Base-by-base conservation (phyloP, 2,888 invertebrate species). In the Sphecodes monilicornis region DNA sequence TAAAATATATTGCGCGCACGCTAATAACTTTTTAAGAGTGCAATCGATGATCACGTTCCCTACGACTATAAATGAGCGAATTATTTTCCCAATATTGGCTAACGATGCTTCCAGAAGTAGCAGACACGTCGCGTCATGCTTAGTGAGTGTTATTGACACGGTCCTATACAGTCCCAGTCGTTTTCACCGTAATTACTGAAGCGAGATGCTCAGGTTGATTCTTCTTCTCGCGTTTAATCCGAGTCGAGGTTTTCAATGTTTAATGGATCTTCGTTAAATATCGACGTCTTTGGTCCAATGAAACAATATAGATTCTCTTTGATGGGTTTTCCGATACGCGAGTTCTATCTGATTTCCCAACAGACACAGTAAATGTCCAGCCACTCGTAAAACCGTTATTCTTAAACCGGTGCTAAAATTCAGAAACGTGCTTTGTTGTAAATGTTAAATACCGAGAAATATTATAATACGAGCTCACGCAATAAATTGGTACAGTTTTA, bases 341-440 rank as follows among this genome's bases (percentile, higher is more conserved):
- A 1, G 50, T 77, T 77, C 66, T 66, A 60, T 78, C 80, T 80
- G 78, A 80, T 80, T 80, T 80, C 80, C 80, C 80, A 80, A 68
- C n/a, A 80, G 80, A 43, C 80, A 26, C 50, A 16, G 50, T 36
- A 54, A 54, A 39, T 54, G 60, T 78, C 39, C 78, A 80, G 50
- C 26, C 71, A 64, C 71, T 78, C 78, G 71, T 78, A 78, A 80
- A 80, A 72, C 78, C 71, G 71, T 72, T 78, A 71, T 41, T 32
- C 80, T 26, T 71, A 43, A 54, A 68, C 64, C 41, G 41, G 22
- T 26, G 32, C 36, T 54, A 36, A 26, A 80, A 68, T 43, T 78
- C 66, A 13, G 39, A n/a, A 78, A 60, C 60, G 26, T 18, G 29
- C 13, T 66, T 11, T 8, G 41, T 29, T 46, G 36, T n/a, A 32